Evolutionary conservation across 2,888 invertebrate genomes (phyloP), one percentile per base, ranked within the genome.

Genomic region (Ennomos fuscantarius): DNA sequence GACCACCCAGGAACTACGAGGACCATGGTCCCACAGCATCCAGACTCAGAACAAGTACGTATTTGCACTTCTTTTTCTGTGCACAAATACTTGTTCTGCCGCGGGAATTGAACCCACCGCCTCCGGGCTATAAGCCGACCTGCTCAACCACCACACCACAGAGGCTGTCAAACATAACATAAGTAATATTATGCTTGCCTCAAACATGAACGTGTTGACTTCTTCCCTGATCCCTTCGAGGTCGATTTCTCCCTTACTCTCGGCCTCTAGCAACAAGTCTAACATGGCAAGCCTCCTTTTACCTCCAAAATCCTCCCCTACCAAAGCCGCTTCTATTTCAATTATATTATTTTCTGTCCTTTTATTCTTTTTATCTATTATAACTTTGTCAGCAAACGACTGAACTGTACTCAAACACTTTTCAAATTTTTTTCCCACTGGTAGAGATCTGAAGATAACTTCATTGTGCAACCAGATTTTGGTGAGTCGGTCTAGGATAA

Each of bases 121-220:
- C n/a, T n/a, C n/a, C n/a, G n/a, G n/a, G n/a, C n/a, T n/a, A n/a
- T n/a, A n/a, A n/a, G n/a, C n/a, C n/a, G n/a, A n/a, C n/a, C n/a
- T n/a, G n/a, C n/a, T n/a, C n/a, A n/a, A n/a, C n/a, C n/a, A n/a
- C n/a, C n/a, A n/a, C n/a, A n/a, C n/a, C n/a, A n/a, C n/a, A n/a
- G n/a, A n/a, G n/a, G n/a, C n/a, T 37, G 11, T 11, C 11, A n/a
- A 11, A 11, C 1, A 37, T 37, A 1, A 10, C 5, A 37, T 9
- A 37, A 37, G 8, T 37, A 10, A 33, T 1, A 12, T 1, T 3
- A 11, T 36, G 50, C 24, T 55, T 55, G 68, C 69, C 56, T 64
- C 61, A 61, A 73, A 65, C 94, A 96, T 95, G 70, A 96, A 95
- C 0, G 96, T 96, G 69, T 96, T 94, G 0, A 95, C 95, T 87